Evolutionary conservation across 2,113 vertebrate genomes (phyloP).

Genomic region (Solea senegalensis): DNA sequence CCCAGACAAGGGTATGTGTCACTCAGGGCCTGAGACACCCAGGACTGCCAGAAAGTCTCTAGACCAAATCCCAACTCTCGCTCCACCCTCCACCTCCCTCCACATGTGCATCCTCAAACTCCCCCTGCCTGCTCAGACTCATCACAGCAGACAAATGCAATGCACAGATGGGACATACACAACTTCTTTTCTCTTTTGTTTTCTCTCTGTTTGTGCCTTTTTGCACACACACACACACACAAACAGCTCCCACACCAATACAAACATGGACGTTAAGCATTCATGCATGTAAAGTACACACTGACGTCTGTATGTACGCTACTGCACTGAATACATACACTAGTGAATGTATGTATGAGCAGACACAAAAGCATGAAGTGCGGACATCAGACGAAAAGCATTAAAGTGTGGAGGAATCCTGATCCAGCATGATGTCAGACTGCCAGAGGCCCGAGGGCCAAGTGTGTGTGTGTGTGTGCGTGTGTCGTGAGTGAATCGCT

Average conservation of each 20-base stretch:
- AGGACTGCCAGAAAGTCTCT: slow-evolving; percentile 65
- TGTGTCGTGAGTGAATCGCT: slow-evolving; percentile 28
- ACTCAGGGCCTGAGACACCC: slow-evolving; percentile 62
- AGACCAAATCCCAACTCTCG: slow-evolving; percentile 59
- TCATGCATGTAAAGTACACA: slow-evolving; percentile 70
- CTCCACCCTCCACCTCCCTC: slow-evolving; percentile 46
- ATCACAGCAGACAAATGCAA: slow-evolving; percentile 57
- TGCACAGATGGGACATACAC: slow-evolving; percentile 35
- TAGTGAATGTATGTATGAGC: slow-evolving; percentile 72
- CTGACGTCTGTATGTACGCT: slow-evolving; percentile 66
- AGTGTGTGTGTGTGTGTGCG: slow-evolving; percentile 32
- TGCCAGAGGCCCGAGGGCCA: slow-evolving; percentile 44
- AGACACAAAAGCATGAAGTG: slow-evolving; percentile 68
- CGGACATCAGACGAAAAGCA: slow-evolving; percentile 70
- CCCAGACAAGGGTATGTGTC: slow-evolving; percentile 99
- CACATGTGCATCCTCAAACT: slow-evolving; percentile 71
- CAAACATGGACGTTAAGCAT: slow-evolving; percentile 57
- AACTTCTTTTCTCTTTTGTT: not conserved
- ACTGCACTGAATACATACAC: slow-evolving; percentile 74
- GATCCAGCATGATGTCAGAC: slow-evolving; percentile 68
- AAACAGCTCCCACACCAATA: slow-evolving; percentile 6
- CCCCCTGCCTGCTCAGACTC: slow-evolving; percentile 70
- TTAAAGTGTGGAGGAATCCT: slow-evolving; percentile 60
- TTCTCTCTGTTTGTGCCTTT: slow-evolving; percentile 27
- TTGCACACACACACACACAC: slow-evolving; percentile 35